A percentile compares a stretch with the other conserved stretches of the same genome.
phyloP scores from a whole-genome alignment of 2,113 vertebrate genomes.

The Phocoena sinus region DNA sequence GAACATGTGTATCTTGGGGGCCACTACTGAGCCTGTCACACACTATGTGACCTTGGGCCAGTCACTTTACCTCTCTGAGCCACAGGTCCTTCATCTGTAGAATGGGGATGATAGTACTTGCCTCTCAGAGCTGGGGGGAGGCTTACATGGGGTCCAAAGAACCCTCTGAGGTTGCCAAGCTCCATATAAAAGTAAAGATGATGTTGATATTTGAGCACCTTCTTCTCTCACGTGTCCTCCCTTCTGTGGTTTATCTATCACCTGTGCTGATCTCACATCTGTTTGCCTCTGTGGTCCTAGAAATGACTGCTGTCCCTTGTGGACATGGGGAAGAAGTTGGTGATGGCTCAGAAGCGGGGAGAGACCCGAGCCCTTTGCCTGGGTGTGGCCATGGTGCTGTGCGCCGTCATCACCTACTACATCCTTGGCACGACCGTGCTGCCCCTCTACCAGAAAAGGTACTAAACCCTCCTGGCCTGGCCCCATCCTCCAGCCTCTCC shows the following conservation, averaged over 20 bases:
- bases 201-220: rapidly evolving
- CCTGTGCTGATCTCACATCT: not conserved
- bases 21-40: not conserved
- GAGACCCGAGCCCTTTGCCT: conserved; percentile 83
- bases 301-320: conserved; percentile 24
- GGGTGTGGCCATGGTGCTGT: conserved; percentile 80
- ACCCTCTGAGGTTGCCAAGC: not conserved
- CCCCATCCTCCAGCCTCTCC: not conserved
- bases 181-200: rapidly evolving
- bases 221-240: too few species aligned
- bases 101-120: not conserved
- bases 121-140: not conserved
- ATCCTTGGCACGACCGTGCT: conserved; percentile 80
- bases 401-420: conserved; percentile 83
- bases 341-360: conserved; percentile 83
- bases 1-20: not conserved
- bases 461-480: not conserved
- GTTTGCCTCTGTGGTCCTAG: conserved; percentile 39
- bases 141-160: rapidly evolving
- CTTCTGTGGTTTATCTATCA: too few species aligned
- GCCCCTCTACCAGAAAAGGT: conserved; percentile 83
- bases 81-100: not conserved
- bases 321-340: conserved; percentile 83
- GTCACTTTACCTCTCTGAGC: not conserved
- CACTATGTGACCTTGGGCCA: not conserved